Conservation (phyloP, 2,797 vertebrate species). For the Buphagus erythrorhynchus region DNA sequence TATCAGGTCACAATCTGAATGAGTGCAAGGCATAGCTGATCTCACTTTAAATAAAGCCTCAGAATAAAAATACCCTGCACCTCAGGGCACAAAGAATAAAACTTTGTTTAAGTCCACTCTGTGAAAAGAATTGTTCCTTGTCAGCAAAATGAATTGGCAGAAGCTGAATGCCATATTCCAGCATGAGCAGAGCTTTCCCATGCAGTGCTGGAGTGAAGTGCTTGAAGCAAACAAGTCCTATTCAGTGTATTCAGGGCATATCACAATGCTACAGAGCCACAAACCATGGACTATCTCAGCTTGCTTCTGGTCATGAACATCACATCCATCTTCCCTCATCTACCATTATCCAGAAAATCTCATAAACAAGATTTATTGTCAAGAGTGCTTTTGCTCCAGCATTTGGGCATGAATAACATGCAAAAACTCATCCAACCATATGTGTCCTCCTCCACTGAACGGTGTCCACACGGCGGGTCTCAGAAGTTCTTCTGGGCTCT, state of each 20-base stretch:
- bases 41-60: not conserved
- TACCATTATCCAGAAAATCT: not conserved
- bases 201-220: not conserved
- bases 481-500: not conserved
- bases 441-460: not conserved
- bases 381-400: not conserved
- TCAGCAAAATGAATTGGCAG: constrained; percentile 58
- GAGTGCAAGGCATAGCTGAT: not conserved
- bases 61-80: not conserved
- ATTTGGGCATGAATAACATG: not conserved
- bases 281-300: not conserved
- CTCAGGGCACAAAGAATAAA: not conserved
- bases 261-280: not conserved
- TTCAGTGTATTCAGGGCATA: constrained; percentile 55
- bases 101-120: not conserved
- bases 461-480: not conserved
- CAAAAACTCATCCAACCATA: not conserved
- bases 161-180: constrained; percentile 31
- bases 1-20: not conserved
- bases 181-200: constrained; percentile 40
- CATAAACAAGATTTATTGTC: not conserved
- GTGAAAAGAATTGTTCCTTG: not conserved
- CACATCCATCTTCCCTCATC: not conserved
- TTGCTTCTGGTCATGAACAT: not conserved
- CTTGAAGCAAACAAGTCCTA: not conserved